Evolutionary conservation across 2,113 vertebrate genomes (phyloP).

Genomic region (Montifringilla adamsi): DNA sequence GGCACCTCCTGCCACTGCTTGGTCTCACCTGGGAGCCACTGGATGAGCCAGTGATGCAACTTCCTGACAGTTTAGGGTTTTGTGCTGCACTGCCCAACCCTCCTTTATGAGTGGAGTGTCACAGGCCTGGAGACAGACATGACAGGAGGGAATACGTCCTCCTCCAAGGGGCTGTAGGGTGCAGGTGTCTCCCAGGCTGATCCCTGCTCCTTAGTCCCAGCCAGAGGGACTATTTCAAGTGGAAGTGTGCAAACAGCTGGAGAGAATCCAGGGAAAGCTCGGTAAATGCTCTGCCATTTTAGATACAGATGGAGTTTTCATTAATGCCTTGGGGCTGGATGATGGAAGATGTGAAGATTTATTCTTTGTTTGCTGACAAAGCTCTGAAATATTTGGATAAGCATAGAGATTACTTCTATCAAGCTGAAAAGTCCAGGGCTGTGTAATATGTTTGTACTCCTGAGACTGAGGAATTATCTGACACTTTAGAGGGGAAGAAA

Average conservation of each 20-base stretch:
- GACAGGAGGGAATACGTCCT: background rate
- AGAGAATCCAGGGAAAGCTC: background rate
- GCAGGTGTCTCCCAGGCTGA: background rate
- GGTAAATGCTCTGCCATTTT: background rate
- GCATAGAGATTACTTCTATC: background rate
- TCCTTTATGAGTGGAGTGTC: background rate
- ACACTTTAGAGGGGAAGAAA: background rate
- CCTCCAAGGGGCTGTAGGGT: background rate
- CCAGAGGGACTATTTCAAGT: background rate
- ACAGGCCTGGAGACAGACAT: background rate
- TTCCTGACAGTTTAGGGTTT: background rate
- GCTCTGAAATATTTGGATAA: background rate
- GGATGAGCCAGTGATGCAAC: fast-evolving
- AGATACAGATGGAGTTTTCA: background rate
- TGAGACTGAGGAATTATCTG: background rate
- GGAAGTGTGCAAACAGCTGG: background rate
- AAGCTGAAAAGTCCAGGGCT: background rate
- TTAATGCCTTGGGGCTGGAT: background rate
- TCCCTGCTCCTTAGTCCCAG: background rate
- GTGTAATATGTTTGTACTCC: background rate
- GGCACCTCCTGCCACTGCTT: background rate
- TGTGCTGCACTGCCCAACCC: background rate
- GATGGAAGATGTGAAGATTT: background rate
- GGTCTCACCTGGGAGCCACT: background rate
- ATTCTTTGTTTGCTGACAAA: background rate